Conservation (phyloP, 2,797 vertebrate species). For the Antennarius maculatus region DNA sequence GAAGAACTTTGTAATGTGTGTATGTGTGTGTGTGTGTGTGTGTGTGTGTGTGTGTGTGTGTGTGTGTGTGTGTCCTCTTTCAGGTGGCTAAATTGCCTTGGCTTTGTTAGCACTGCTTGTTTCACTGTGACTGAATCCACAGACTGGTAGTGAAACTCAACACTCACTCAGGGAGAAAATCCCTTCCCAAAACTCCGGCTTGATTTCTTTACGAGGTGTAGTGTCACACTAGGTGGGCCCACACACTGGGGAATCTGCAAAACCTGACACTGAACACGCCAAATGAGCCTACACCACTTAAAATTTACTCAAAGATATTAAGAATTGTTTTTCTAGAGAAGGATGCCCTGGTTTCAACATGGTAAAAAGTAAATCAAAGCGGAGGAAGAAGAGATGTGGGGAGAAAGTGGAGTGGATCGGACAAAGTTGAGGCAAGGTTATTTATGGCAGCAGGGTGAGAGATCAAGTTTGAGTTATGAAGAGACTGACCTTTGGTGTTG, state of each 20-base stretch:
- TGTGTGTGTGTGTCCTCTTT: conserved; percentile 63
- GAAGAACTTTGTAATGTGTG: conserved; percentile 24
- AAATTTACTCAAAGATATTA: conserved; percentile 73
- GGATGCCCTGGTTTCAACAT: conserved; percentile 58
- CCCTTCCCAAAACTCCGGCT: conserved; percentile 63
- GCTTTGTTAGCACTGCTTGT: conserved; percentile 70
- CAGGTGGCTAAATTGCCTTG: conserved; percentile 64
- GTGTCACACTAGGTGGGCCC: conserved; percentile 78
- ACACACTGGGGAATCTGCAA: conserved; percentile 71
- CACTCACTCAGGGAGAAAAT: conserved; percentile 66
- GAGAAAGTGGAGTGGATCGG: conserved; percentile 44
- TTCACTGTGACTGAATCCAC: conserved; percentile 65
- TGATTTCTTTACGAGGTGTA: conserved; percentile 80
- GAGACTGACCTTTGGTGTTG: conserved; percentile 72
- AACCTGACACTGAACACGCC: conserved; percentile 74
- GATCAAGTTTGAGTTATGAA: conserved; percentile 69
- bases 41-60: conserved; percentile 40
- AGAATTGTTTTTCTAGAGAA: conserved; percentile 61
- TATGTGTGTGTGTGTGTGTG: conserved; percentile 41
- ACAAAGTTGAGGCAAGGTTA: conserved; percentile 60
- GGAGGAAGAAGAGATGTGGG: conserved; percentile 42
- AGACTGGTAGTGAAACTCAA: conserved; percentile 76
- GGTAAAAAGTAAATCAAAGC: conserved; percentile 66
- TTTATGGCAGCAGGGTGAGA: conserved; percentile 74
- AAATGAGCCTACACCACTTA: conserved; percentile 60